Conservation (phyloP, 2,888 invertebrate species). For the Mesorhabditis spiculigera region DNA sequence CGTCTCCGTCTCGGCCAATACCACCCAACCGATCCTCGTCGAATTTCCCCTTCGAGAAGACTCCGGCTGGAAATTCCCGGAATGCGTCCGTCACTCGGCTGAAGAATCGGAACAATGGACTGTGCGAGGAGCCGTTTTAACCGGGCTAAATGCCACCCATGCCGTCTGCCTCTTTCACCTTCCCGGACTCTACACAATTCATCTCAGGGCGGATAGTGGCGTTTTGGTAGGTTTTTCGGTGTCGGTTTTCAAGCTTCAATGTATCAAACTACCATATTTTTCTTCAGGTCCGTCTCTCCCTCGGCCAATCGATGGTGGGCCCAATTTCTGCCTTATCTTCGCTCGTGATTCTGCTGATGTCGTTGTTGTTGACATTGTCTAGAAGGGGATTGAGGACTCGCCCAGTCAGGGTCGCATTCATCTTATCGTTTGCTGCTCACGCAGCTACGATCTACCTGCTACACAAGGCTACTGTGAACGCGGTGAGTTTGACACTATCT, state of each 20-base stretch:
- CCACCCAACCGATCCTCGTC: conserved; percentile 29
- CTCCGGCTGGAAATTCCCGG: conserved; percentile 48
- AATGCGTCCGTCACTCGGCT: conserved; percentile 35
- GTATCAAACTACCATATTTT: neutral
- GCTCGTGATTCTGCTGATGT: neutral
- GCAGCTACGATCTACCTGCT: conserved; percentile 39
- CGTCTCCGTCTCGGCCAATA: conserved; percentile 24
- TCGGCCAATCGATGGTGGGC: neutral
- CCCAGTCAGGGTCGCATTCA: conserved; percentile 30
- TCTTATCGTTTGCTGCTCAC: conserved; percentile 46
- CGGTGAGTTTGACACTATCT: conserved; percentile 21
- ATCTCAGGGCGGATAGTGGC: conserved; percentile 29
- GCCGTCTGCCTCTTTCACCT: conserved; percentile 43
- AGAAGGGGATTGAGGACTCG: conserved; percentile 1
- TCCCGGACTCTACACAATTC: conserved; percentile 44
- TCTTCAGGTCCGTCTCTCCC: neutral
- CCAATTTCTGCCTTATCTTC: neutral
- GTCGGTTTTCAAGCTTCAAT: neutral
- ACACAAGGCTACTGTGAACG: conserved; percentile 39
- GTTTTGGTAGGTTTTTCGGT: conserved; percentile 9
- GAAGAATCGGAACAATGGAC: conserved; percentile 25
- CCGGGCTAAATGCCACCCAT: conserved; percentile 51
- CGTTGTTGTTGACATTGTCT: neutral
- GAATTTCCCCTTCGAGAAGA: conserved; percentile 36
- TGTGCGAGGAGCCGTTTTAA: conserved; percentile 26